These are phyloP conservation scores for Xestoiulus laeticollis DNA, from an alignment of 2,888 invertebrate genomes.

Conservation along the genomic window DNA sequence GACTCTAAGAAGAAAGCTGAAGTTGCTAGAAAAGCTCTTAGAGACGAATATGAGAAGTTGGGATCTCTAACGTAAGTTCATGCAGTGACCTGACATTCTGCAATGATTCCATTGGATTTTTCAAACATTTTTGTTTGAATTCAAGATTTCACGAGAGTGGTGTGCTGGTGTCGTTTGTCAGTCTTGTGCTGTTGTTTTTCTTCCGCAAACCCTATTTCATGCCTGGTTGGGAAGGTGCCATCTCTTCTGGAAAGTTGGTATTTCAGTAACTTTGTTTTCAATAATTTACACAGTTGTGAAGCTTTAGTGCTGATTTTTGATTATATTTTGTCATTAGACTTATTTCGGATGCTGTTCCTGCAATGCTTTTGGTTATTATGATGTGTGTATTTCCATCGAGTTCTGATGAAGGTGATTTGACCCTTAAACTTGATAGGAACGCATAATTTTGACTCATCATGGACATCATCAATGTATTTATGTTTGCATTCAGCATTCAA, in stretches of 20 bases:
- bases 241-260: slow-evolving; percentile 48
- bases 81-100: neutral
- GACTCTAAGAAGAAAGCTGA: slow-evolving; percentile 23
- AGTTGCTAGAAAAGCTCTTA: neutral
- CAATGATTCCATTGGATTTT: neutral
- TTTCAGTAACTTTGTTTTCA: neutral
- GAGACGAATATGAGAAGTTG: slow-evolving; percentile 20
- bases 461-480: neutral
- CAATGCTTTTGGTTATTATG: slow-evolving; percentile 33
- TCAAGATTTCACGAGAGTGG: slow-evolving; percentile 55
- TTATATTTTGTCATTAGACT: neutral
- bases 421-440: too few species aligned
- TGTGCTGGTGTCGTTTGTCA: neutral
- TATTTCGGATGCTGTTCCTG: slow-evolving; percentile 49
- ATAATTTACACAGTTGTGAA: neutral
- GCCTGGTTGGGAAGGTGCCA: slow-evolving; percentile 48
- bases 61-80: slow-evolving; percentile 5
- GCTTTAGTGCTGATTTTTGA: neutral
- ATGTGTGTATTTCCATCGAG: slow-evolving; percentile 50
- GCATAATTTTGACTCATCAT: neutral
- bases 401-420: slow-evolving; percentile 36
- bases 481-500: neutral
- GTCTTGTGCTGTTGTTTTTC: slow-evolving; percentile 44
- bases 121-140: slow-evolving; percentile 52
- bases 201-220: slow-evolving; percentile 51